These are phyloP conservation scores for Petrocephalus zakoni DNA, from an alignment of 2,113 vertebrate species.

Conservation along the genomic window DNA sequence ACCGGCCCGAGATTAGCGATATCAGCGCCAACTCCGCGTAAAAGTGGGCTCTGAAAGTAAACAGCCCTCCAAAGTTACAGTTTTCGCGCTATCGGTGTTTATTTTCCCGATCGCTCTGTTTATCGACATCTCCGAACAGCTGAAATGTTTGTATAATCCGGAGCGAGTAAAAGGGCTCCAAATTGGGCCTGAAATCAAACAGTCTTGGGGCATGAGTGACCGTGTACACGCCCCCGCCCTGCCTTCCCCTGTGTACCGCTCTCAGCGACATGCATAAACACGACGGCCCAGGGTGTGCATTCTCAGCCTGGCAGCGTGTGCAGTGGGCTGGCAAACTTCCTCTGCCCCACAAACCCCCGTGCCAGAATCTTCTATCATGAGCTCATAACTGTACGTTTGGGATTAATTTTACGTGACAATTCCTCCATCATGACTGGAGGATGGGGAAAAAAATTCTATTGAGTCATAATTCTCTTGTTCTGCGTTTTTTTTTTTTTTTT, in stretches of 20 bases:
- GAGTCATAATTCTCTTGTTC: conserved; percentile 15
- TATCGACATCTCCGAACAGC: conserved; percentile 42
- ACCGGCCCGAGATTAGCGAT: conserved; percentile 40
- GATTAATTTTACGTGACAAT: conserved; percentile 26
- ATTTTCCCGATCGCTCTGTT: conserved; percentile 40
- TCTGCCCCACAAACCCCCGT: conserved; percentile 28
- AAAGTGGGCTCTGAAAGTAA: conserved; percentile 26
- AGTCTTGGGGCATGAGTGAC: conserved; percentile 51
- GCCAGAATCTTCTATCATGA: conserved; percentile 31
- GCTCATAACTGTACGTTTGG: neutral
- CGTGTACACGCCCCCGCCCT: conserved; percentile 47
- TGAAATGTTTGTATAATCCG: conserved; percentile 55
- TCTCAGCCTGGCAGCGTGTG: conserved; percentile 41
- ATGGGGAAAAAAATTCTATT: neutral
- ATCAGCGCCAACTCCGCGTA: conserved; percentile 21
- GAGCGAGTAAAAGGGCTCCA: conserved; percentile 46
- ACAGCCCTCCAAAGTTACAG: conserved; percentile 18
- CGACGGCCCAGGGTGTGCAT: conserved; percentile 39
- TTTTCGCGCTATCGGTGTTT: conserved; percentile 29
- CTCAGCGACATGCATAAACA: conserved; percentile 66
- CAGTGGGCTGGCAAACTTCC: conserved; percentile 39
- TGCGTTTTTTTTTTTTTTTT: neutral
- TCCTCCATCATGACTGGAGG: neutral
- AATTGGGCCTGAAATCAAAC: conserved; percentile 56
- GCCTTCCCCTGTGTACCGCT: conserved; percentile 36